phyloP scores from a whole-genome alignment of 2,888 invertebrate genomes.

The Stenodema calcarata region DNA sequence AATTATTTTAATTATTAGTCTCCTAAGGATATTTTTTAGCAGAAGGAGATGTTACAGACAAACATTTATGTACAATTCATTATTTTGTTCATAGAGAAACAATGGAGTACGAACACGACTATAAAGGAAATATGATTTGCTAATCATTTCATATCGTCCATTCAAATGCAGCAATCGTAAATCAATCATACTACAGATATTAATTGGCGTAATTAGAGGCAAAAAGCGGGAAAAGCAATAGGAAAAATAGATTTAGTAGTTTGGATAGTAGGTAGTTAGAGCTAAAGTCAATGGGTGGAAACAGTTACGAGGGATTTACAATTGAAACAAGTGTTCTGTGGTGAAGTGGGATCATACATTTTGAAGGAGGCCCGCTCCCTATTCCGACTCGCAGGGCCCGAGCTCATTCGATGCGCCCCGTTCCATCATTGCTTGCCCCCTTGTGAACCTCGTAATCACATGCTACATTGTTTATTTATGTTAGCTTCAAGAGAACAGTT shows the following conservation, averaged over 20 bases:
- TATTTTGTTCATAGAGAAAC: too few relatives aligned
- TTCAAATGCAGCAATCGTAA: too few relatives aligned
- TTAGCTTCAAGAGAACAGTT: background rate
- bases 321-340: conserved; percentile 14
- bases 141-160: too few relatives aligned
- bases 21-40: too few relatives aligned
- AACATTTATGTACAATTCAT: too few relatives aligned
- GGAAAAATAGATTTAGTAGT: background rate
- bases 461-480: conserved; percentile 11
- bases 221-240: background rate
- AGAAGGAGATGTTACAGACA: too few relatives aligned
- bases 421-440: conserved; percentile 14
- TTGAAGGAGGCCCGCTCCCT: background rate
- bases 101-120: too few relatives aligned
- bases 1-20: too few relatives aligned
- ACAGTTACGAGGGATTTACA: conserved; percentile 28
- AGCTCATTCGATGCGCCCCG: background rate
- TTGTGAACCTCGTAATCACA: conserved; percentile 24
- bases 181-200: too few relatives aligned
- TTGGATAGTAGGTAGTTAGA: background rate
- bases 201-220: background rate
- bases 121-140: too few relatives aligned
- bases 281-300: background rate
- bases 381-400: background rate
- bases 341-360: conserved; percentile 12